phyloP scores from a whole-genome alignment of 92 coral and sea anemone genomes.

The Porites cylindrica region DNA sequence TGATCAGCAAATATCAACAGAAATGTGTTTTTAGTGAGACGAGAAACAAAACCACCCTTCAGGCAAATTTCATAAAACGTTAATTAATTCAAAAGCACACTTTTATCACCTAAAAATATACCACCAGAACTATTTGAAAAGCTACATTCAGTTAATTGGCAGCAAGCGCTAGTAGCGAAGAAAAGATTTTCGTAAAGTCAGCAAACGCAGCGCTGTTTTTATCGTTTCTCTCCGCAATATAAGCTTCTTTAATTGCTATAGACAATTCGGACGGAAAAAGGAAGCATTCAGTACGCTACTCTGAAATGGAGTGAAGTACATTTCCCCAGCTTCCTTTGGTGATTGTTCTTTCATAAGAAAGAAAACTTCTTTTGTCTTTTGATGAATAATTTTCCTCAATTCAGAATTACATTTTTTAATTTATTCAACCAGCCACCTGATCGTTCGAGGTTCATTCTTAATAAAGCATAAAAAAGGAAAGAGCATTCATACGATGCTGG shows the following conservation, averaged over 20 bases:
- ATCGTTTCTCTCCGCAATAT: not conserved
- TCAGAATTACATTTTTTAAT: not conserved
- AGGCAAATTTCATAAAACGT: conserved; percentile 2
- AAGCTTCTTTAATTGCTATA: not conserved
- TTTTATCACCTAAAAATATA: not conserved
- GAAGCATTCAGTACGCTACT: not conserved
- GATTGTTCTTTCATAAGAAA: not conserved
- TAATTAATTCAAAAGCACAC: not conserved
- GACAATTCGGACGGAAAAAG: not conserved
- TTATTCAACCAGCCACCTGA: not conserved
- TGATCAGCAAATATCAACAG: not conserved
- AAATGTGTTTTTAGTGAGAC: conserved; percentile 15
- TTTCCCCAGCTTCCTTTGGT: not conserved
- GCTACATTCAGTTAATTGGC: not conserved
- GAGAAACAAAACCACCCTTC: conserved; percentile 6
- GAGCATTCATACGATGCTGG: not conserved
- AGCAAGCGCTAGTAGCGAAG: not conserved
- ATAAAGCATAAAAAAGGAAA: not conserved
- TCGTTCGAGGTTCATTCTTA: not conserved
- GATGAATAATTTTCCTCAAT: not conserved
- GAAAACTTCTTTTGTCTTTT: not conserved
- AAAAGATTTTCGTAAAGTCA: not conserved
- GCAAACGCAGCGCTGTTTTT: not conserved
- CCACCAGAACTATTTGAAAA: not conserved
- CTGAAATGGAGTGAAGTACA: not conserved